These are phyloP conservation scores for Odontomachus brunneus DNA, from an alignment of 1,140 invertebrate genomes.

Conservation along the genomic window DNA sequence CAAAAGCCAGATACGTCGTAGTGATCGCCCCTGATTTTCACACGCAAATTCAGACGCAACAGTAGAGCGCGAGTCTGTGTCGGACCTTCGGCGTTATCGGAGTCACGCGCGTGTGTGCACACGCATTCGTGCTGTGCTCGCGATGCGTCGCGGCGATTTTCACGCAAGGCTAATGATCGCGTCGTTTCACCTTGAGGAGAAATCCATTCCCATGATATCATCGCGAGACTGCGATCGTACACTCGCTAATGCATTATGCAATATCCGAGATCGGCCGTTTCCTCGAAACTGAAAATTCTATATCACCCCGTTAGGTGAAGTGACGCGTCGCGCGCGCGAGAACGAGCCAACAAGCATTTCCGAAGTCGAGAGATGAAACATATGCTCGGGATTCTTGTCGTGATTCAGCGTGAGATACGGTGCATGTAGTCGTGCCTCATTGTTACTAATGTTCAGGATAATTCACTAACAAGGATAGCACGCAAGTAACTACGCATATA, in stretches of 20 bases:
- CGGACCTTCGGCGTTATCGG: not conserved
- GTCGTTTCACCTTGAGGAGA: not conserved
- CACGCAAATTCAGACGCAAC: not conserved
- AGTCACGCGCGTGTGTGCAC: not conserved
- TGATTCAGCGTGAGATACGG: not conserved
- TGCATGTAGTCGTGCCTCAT: not conserved
- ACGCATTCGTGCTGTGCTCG: not conserved
- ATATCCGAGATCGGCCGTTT: not conserved
- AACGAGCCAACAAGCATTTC: not conserved
- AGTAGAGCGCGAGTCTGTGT: not conserved
- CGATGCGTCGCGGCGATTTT: not conserved
- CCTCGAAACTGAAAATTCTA: slow-evolving; percentile 11
- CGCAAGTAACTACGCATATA: slow-evolving; percentile 32
- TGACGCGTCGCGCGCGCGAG: slow-evolving; percentile 2
- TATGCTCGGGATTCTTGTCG: not conserved
- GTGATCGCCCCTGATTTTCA: not conserved
- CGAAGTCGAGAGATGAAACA: slow-evolving; percentile 14
- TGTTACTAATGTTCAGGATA: slow-evolving; percentile 34
- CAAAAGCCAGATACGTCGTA: no score
- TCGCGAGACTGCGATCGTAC: not conserved
- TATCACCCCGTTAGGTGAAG: slow-evolving; percentile 30
- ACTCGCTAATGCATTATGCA: slow-evolving; percentile 44
- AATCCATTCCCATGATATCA: slow-evolving; percentile 27
- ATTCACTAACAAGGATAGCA: slow-evolving; percentile 33
- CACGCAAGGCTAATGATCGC: not conserved